Percentiles rank a stretch among this genome's conserved stretches.
Conservation (phyloP, 2,888 invertebrate genomes). For the Lasioglossum malachurum region DNA sequence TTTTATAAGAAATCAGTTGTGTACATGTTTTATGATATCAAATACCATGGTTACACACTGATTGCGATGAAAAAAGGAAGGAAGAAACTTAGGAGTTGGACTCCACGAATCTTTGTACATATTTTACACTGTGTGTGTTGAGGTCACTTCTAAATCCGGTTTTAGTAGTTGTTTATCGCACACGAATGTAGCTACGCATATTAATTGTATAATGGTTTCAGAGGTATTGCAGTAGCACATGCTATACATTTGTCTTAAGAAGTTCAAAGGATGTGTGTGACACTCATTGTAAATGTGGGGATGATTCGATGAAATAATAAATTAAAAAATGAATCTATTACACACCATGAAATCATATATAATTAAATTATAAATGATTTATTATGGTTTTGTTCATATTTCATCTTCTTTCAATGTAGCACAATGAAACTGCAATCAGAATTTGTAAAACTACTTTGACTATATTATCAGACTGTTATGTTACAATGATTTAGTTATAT, state of each 20-base stretch:
- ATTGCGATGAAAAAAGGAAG: slow-evolving; percentile 31
- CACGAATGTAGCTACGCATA: slow-evolving; percentile 58
- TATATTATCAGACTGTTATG: not conserved
- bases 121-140: slow-evolving; percentile 64
- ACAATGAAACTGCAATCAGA: not conserved
- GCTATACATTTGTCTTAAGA: slow-evolving; percentile 56
- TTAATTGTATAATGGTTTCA: slow-evolving; percentile 66
- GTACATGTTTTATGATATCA: slow-evolving; percentile 54
- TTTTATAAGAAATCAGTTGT: slow-evolving; percentile 72
- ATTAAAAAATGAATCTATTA: slow-evolving; percentile 12
- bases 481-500: slow-evolving; percentile 3
- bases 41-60: slow-evolving; percentile 48
- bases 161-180: slow-evolving; percentile 67
- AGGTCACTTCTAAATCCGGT: slow-evolving; percentile 48
- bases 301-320: slow-evolving; percentile 14
- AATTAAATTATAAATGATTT: slow-evolving; percentile 10
- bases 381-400: slow-evolving; percentile 18
- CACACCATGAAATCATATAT: not conserved
- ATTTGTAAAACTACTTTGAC: slow-evolving; percentile 14
- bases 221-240: slow-evolving; percentile 59
- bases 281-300: slow-evolving; percentile 35
- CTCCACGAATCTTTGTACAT: slow-evolving; percentile 66
- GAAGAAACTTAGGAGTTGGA: slow-evolving; percentile 46
- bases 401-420: slow-evolving; percentile 8
- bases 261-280: slow-evolving; percentile 57